These are phyloP conservation scores for Deroplatys truncata DNA, from an alignment of 2,888 invertebrate species.

Conservation along the genomic window DNA sequence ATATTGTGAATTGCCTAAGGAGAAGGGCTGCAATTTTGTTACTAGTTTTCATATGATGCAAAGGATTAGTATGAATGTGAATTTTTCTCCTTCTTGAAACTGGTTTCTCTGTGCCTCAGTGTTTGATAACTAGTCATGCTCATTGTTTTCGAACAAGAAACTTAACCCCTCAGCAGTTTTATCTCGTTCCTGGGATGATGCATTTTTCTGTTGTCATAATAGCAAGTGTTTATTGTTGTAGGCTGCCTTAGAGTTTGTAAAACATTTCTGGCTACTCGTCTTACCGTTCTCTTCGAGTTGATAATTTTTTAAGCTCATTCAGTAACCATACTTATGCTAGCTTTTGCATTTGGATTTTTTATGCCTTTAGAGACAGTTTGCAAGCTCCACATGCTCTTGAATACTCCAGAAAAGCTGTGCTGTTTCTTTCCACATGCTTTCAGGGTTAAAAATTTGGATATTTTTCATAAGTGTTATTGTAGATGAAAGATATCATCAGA, in stretches of 20 bases:
- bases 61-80: not conserved
- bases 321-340: slow-evolving; percentile 5
- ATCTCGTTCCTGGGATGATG: not conserved
- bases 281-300: slow-evolving; percentile 5
- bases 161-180: not conserved
- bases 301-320: not conserved
- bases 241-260: not conserved
- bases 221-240: not conserved
- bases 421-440: not conserved
- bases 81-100: not conserved
- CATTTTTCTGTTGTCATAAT: not conserved
- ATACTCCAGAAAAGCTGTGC: not conserved
- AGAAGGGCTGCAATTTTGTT: slow-evolving; percentile 13
- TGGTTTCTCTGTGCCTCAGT: slow-evolving; percentile 11
- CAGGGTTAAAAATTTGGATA: too few species aligned
- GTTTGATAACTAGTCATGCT: slow-evolving; percentile 14
- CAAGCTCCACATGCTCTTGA: not conserved
- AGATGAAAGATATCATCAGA: too few species aligned
- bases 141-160: not conserved
- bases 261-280: not conserved
- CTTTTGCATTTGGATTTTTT: slow-evolving; percentile 1
- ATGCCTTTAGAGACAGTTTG: not conserved
- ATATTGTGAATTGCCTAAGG: slow-evolving; percentile 10
- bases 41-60: slow-evolving; percentile 13
- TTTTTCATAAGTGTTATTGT: not conserved